Percentiles rank a stretch among this genome's conserved stretches.
Conservation (phyloP, 1,140 invertebrate genomes). For the Aplysia californica region DNA sequence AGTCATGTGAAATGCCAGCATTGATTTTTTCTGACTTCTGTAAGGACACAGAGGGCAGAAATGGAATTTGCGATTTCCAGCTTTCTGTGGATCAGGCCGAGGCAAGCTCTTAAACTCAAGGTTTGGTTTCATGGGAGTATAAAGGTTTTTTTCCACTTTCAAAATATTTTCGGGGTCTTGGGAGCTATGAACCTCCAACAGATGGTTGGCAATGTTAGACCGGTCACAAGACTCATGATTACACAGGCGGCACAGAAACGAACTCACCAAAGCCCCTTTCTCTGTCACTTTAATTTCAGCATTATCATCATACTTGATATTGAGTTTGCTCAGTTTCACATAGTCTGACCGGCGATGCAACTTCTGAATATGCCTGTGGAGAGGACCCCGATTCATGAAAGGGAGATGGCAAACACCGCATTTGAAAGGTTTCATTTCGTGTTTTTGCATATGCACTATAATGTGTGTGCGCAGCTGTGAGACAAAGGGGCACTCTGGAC, state of each 20-base stretch:
- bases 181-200: slow-evolving; percentile 37
- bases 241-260: slow-evolving; percentile 54
- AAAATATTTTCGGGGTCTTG: slow-evolving; percentile 36
- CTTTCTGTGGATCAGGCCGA: background rate
- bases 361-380: slow-evolving; percentile 52
- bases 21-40: slow-evolving; percentile 73
- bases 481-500: slow-evolving; percentile 53
- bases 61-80: slow-evolving; percentile 47
- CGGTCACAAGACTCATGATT: slow-evolving; percentile 45
- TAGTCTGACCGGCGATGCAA: slow-evolving; percentile 40
- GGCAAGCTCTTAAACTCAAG: background rate
- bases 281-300: slow-evolving; percentile 2
- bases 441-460: slow-evolving; percentile 50
- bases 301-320: slow-evolving; percentile 39
- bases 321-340: slow-evolving; percentile 18
- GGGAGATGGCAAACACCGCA: slow-evolving; percentile 50
- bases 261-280: slow-evolving; percentile 33
- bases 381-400: slow-evolving; percentile 50
- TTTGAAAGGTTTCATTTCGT: slow-evolving; percentile 55
- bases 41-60: slow-evolving; percentile 83
- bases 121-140: background rate
- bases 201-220: slow-evolving; percentile 32
- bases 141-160: slow-evolving; percentile 33
- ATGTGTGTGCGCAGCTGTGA: slow-evolving; percentile 49
- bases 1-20: slow-evolving; percentile 77